A percentile compares a stretch with the other conserved stretches of the same genome.
Conservation (phyloP, 2,888 invertebrate genomes). For the Malachius bipustulatus region DNA sequence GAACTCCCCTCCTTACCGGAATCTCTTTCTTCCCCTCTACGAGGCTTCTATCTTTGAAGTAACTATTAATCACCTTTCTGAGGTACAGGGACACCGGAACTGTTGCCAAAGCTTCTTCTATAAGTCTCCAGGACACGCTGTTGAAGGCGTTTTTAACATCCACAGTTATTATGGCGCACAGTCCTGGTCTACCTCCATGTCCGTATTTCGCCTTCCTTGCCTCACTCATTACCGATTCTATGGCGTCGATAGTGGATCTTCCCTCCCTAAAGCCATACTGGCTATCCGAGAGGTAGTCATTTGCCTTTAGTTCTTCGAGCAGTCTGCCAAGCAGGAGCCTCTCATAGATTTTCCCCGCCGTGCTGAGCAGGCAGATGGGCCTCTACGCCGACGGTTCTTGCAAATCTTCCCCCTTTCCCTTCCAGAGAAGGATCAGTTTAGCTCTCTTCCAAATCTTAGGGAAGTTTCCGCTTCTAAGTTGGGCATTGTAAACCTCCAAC, state of each 20-base stretch:
- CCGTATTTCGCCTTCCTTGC: background rate
- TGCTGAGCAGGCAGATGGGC: slow-evolving; percentile 11
- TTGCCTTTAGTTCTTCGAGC: slow-evolving; percentile 4
- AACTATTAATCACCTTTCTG: too few relatives aligned
- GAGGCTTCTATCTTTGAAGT: too few relatives aligned
- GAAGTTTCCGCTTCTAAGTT: slow-evolving; percentile 11
- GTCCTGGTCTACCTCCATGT: too few relatives aligned
- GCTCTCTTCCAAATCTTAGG: slow-evolving; percentile 14
- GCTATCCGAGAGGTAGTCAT: slow-evolving; percentile 2
- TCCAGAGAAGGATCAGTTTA: slow-evolving; percentile 12
- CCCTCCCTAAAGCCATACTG: too few relatives aligned
- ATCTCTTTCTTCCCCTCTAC: background rate
- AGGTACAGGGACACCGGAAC: too few relatives aligned
- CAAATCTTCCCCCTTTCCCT: slow-evolving; percentile 8
- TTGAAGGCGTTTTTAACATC: too few relatives aligned
- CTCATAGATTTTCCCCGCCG: slow-evolving; percentile 14
- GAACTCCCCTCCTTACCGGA: slow-evolving; percentile 7
- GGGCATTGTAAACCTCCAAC: slow-evolving; percentile 4
- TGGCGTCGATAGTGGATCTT: background rate
- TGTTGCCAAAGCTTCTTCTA: too few relatives aligned
- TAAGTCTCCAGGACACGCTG: too few relatives aligned
- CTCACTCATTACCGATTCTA: background rate
- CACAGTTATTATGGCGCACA: too few relatives aligned
- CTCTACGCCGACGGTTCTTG: slow-evolving; percentile 8
- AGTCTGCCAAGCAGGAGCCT: slow-evolving; percentile 8